Conservation (phyloP, 2,113 vertebrate species). For the Nipponia nippon region DNA sequence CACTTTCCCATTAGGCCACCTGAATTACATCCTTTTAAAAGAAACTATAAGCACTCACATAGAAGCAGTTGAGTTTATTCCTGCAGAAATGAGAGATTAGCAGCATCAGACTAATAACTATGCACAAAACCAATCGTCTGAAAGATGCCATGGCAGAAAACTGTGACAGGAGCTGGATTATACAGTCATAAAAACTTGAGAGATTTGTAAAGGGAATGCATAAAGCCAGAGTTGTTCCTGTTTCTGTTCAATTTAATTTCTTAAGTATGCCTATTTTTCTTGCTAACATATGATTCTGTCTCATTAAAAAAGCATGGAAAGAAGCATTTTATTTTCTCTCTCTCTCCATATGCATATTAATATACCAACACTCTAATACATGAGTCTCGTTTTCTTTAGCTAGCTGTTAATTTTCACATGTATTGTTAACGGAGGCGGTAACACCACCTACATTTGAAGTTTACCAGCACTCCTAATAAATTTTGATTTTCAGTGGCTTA, state of each 20-base stretch:
- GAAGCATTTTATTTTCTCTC: conserved; percentile 7
- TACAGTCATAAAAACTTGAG: not conserved
- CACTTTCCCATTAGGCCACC: not conserved
- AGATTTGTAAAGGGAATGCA: conserved; percentile 52
- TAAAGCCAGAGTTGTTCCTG: conserved; percentile 17
- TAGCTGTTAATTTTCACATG: conserved; percentile 5
- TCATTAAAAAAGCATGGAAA: conserved; percentile 47
- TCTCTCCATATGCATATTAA: not conserved
- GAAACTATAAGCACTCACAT: not conserved
- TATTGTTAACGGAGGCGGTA: not conserved
- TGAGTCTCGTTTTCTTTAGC: not conserved
- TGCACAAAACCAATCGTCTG: conserved; percentile 39
- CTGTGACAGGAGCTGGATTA: conserved; percentile 46
- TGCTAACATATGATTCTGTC: conserved; percentile 10
- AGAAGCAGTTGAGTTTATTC: conserved; percentile 5
- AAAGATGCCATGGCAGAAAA: conserved; percentile 42
- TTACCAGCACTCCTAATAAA: not conserved
- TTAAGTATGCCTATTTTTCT: conserved; percentile 44
- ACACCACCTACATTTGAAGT: not conserved
- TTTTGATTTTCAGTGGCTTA: not conserved
- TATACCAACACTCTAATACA: not conserved
- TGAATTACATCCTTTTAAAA: not conserved
- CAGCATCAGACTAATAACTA: conserved; percentile 36
- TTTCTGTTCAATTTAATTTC: conserved; percentile 60
- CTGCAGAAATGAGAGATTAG: conserved; percentile 55